Percentiles rank a stretch among this genome's conserved stretches.
Conservation (phyloP, 2,888 invertebrate genomes). For the Drosophila colorata region DNA sequence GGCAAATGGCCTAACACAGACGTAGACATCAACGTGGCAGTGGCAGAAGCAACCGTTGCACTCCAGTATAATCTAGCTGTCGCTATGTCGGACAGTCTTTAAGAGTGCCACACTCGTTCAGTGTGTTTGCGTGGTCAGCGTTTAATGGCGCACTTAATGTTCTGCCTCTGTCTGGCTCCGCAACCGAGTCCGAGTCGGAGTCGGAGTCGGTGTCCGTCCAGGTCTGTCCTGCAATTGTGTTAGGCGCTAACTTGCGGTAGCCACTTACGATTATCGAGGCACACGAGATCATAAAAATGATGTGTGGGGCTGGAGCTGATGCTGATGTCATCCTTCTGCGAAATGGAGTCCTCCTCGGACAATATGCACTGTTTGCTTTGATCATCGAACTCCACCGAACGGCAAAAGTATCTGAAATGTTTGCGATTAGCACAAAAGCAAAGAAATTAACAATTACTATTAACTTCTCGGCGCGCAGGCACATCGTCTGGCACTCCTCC, state of each 20-base stretch:
- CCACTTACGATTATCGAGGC: constrained; percentile 94
- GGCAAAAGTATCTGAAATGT: constrained; percentile 90
- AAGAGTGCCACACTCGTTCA: constrained; percentile 21
- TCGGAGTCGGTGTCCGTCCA: constrained; percentile 12
- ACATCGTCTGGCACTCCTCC: constrained; percentile 95
- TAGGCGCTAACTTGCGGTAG: constrained; percentile 57
- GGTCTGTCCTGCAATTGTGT: constrained; percentile 29
- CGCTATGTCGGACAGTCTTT: constrained; percentile 1
- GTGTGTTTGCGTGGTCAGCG: constrained; percentile 28
- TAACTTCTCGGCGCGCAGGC: constrained; percentile 94
- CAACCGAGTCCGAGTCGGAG: constrained; percentile 14
- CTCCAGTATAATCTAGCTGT: constrained; percentile 1
- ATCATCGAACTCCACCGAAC: constrained; percentile 95
- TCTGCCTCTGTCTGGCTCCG: constrained; percentile 48
- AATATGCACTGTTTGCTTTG: constrained; percentile 94
- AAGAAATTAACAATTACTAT: constrained; percentile 42
- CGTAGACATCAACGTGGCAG: constrained; percentile 24
- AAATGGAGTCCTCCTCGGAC: constrained; percentile 95
- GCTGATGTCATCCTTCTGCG: constrained; percentile 94
- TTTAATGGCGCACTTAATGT: constrained; percentile 64
- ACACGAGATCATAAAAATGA: constrained; percentile 95
- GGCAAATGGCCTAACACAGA: constrained; percentile 39
- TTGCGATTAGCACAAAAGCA: constrained; percentile 44
- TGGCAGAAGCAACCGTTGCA: constrained; percentile 58
- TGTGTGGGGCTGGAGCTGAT: constrained; percentile 94